These are phyloP conservation scores for Plectrocnemia conspersa DNA, from an alignment of 1,140 invertebrate genomes.

Conservation along the genomic window DNA sequence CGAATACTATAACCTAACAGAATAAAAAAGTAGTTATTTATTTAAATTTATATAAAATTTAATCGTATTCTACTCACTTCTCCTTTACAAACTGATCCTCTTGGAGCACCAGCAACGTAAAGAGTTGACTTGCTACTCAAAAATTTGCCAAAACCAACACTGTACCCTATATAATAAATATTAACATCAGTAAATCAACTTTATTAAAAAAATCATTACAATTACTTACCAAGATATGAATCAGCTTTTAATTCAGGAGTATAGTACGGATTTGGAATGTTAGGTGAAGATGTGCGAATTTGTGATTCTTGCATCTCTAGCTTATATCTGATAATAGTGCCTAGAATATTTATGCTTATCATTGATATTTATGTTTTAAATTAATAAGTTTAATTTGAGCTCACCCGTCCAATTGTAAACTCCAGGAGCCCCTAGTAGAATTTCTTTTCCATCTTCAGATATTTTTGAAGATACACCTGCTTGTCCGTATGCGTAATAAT, in stretches of 20 bases:
- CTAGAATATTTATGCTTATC: constrained; percentile 27
- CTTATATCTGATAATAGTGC: constrained; percentile 27
- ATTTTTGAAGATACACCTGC: constrained; percentile 52
- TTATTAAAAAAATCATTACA: too few species aligned
- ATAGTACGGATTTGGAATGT: constrained; percentile 29
- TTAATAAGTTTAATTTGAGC: background rate
- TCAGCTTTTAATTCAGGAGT: constrained; percentile 20
- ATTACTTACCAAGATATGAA: constrained; percentile 33
- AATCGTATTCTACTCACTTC: too few species aligned
- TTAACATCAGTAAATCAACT: too few species aligned
- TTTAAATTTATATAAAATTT: too few species aligned
- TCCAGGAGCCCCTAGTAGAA: constrained; percentile 59
- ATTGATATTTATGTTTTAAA: too few species aligned
- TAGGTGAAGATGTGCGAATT: too few species aligned
- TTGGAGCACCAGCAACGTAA: constrained; percentile 54
- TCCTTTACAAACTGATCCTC: constrained; percentile 38
- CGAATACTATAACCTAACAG: constrained; percentile 44
- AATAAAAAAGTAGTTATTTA: background rate
- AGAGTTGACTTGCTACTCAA: constrained; percentile 39
- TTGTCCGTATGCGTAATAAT: constrained; percentile 53
- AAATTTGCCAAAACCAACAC: constrained; percentile 56
- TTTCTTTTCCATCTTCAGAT: constrained; percentile 43
- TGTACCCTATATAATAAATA: too few species aligned
- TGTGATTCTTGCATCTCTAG: too few species aligned
- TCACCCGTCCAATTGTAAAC: constrained; percentile 54